Conservation (phyloP, 1,140 invertebrate species). For the Lordiphosa mommai region DNA sequence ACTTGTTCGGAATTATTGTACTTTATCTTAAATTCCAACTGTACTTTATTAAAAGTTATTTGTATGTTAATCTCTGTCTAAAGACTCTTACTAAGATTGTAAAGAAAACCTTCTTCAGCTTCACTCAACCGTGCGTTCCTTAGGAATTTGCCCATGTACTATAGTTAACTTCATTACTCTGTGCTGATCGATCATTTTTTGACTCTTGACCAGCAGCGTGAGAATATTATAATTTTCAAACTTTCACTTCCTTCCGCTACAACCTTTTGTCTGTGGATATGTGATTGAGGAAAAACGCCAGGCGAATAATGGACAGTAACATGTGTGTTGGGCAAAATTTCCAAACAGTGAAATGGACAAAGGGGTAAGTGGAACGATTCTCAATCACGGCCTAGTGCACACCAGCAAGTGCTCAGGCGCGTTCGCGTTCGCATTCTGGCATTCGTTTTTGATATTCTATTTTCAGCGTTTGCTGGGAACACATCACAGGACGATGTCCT, state of each 20-base stretch:
- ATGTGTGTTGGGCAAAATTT: conserved; percentile 75
- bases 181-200: neutral
- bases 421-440: conserved; percentile 12
- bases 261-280: conserved; percentile 32
- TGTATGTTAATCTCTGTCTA: too few relatives aligned
- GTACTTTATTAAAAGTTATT: too few relatives aligned
- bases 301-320: conserved; percentile 25
- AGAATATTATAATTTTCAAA: conserved; percentile 29
- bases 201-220: neutral
- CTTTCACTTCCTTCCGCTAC: conserved; percentile 7
- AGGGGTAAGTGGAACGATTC: conserved; percentile 21
- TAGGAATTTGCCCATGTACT: too few relatives aligned
- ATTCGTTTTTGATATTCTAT: conserved; percentile 68
- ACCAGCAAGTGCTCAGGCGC: conserved; percentile 25
- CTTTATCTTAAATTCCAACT: too few relatives aligned
- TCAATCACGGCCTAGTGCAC: conserved; percentile 30
- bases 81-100: too few relatives aligned
- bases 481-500: conserved; percentile 41
- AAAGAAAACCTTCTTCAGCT: too few relatives aligned
- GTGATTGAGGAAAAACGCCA: conserved; percentile 43
- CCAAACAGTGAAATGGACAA: conserved; percentile 32
- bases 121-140: too few relatives aligned
- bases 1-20: too few relatives aligned
- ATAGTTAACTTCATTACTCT: neutral
- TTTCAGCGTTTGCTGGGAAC: conserved; percentile 72